These are phyloP conservation scores for Hirtodrosophila histrioides DNA, from an alignment of 2,888 invertebrate genomes.

Conservation along the genomic window DNA sequence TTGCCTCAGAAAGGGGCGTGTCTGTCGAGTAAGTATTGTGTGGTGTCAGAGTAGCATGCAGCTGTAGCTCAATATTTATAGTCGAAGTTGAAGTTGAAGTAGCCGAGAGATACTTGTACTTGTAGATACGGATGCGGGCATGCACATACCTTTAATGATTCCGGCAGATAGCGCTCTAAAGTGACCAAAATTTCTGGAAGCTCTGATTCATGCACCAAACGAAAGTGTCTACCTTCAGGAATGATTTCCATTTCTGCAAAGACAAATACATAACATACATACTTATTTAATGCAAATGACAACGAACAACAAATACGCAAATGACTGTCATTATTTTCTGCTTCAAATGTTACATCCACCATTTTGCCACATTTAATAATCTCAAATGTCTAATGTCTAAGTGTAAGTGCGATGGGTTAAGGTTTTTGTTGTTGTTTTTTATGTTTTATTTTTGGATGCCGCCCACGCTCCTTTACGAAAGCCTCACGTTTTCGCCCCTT, in stretches of 20 bases:
- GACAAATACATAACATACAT: constrained; percentile 18
- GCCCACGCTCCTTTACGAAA: constrained; percentile 29
- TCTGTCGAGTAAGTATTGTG: constrained; percentile 21
- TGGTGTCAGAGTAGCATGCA: constrained; percentile 12
- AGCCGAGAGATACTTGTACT: neutral
- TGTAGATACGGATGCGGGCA: no score
- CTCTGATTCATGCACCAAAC: constrained; percentile 93
- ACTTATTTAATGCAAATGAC: constrained; percentile 7
- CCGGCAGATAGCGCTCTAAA: constrained; percentile 92
- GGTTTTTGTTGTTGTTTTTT: no score
- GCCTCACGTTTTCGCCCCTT: constrained; percentile 58
- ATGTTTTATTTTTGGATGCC: constrained; percentile 16
- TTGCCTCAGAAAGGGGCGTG: constrained; percentile 59
- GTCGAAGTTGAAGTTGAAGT: constrained; percentile 21
- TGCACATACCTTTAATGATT: constrained; percentile 91
- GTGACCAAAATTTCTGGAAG: constrained; percentile 92
- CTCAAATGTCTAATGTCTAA: constrained; percentile 21
- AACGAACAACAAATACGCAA: constrained; percentile 1
- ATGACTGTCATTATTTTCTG: constrained; percentile 15
- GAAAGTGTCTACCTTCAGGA: constrained; percentile 94
- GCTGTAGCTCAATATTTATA: constrained; percentile 26
- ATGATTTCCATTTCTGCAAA: constrained; percentile 92
- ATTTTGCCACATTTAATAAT: constrained; percentile 34
- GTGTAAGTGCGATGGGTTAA: constrained; percentile 26
- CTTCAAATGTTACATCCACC: constrained; percentile 3